Conservation (phyloP, 2,797 vertebrate species). For the Oreortyx pictus region DNA sequence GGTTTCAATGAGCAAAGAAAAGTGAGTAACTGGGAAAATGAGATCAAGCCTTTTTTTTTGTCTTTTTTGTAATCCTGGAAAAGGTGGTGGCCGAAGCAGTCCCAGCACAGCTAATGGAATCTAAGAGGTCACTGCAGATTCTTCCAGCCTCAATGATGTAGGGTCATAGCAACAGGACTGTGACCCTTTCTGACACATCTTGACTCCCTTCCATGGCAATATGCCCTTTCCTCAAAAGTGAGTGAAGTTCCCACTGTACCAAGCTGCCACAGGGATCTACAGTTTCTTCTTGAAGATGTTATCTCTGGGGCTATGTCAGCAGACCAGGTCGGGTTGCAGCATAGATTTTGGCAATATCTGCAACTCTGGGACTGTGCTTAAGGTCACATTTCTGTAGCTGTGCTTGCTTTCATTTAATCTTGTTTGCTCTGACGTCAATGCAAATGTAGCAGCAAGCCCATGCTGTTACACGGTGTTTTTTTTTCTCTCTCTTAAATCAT, state of each 20-base stretch:
- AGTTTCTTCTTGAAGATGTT: not conserved
- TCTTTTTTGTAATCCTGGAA: not conserved
- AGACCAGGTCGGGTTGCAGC: conserved; percentile 38
- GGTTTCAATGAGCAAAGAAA: not conserved
- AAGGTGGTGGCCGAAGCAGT: not conserved
- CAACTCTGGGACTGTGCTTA: conserved; percentile 47
- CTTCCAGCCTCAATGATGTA: not conserved
- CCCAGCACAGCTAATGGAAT: not conserved
- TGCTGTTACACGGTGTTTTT: conserved; percentile 47
- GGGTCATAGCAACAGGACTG: rapidly evolving
- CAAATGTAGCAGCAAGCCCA: conserved; percentile 63
- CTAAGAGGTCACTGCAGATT: not conserved
- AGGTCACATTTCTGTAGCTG: conserved; percentile 71
- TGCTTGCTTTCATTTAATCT: conserved; percentile 68
- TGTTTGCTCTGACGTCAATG: conserved; percentile 75
- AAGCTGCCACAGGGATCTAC: not conserved
- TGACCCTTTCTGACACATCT: not conserved
- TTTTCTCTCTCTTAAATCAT: conserved; percentile 37
- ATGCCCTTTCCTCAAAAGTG: not conserved
- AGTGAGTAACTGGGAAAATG: not conserved
- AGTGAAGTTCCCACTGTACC: not conserved
- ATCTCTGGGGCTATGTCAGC: not conserved
- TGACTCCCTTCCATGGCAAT: not conserved
- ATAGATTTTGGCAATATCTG: conserved; percentile 54
- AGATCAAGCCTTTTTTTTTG: not conserved